Percentiles rank a stretch among this genome's conserved stretches.
These are phyloP conservation scores for Rhinoraja longicauda DNA, from an alignment of 2,797 vertebrate genomes.

Conservation along the genomic window DNA sequence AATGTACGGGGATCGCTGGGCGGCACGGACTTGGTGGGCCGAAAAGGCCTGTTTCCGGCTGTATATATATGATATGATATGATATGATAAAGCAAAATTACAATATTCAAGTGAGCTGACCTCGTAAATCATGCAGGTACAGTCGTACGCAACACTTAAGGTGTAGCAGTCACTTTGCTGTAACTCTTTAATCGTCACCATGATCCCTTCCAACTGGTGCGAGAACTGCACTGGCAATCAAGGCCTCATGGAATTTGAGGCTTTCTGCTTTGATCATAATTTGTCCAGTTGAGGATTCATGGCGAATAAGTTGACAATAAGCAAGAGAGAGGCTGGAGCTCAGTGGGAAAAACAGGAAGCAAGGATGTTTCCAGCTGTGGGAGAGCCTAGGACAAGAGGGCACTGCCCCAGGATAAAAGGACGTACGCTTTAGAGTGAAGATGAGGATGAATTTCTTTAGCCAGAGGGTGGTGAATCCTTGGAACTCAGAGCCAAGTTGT, in stretches of 20 bases:
- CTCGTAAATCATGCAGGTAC: background rate
- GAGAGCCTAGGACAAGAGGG: too few relatives aligned
- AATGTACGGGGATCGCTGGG: too few relatives aligned
- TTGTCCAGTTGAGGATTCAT: background rate
- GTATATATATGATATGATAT: too few relatives aligned
- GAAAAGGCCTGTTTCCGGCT: too few relatives aligned
- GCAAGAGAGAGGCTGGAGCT: background rate
- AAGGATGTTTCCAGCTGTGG: too few relatives aligned
- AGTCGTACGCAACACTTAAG: background rate
- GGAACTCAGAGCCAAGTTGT: too few relatives aligned
- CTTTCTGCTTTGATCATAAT: conserved; percentile 16
- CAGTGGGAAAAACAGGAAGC: background rate
- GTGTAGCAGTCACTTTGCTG: background rate
- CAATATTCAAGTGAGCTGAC: background rate
- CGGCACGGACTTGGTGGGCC: too few relatives aligned
- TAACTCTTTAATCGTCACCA: background rate
- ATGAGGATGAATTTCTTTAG: too few relatives aligned
- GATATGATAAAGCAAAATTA: conserved; percentile 9
- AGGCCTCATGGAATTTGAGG: background rate
- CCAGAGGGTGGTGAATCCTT: too few relatives aligned
- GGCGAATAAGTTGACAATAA: background rate
- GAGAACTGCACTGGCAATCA: background rate
- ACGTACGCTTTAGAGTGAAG: too few relatives aligned
- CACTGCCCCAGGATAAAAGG: too few relatives aligned
- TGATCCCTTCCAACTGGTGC: background rate